Percentiles rank a stretch among this genome's conserved stretches.
phyloP scores from a whole-genome alignment of 2,113 vertebrate species.

The Chionodraco myersi region DNA sequence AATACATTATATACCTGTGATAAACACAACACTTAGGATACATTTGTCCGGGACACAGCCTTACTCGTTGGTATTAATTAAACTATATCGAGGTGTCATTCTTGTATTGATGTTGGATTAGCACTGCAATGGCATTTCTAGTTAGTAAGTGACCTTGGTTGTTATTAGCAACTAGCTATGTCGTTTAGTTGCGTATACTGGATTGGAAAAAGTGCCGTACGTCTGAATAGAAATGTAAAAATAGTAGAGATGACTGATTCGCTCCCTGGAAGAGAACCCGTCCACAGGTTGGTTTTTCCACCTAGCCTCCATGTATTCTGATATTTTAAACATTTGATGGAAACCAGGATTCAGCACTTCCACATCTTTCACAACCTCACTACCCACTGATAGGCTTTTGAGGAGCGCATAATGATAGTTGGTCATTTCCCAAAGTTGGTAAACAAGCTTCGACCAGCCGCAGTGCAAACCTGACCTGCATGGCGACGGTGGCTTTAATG shows the following conservation, averaged over 20 bases:
- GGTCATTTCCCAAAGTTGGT: constrained; percentile 24
- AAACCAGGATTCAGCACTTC: fast-evolving
- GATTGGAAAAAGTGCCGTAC: not conserved
- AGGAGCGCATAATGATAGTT: not conserved
- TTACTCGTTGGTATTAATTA: not conserved
- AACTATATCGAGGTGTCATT: not conserved
- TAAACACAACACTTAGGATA: no score
- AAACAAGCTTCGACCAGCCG: constrained; percentile 7
- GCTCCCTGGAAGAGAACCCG: not conserved
- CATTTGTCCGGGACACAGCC: not conserved
- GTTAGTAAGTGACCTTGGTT: not conserved
- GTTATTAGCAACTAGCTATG: not conserved
- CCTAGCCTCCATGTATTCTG: not conserved
- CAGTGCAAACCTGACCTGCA: constrained; percentile 11
- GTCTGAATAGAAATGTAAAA: not conserved
- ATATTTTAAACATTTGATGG: not conserved
- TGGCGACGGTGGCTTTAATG: not conserved
- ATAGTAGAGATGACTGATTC: not conserved
- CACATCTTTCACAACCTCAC: not conserved
- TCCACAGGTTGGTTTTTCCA: not conserved
- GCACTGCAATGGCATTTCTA: not conserved
- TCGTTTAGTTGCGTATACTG: not conserved
- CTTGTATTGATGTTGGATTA: not conserved
- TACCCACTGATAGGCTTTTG: not conserved
- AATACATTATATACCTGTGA: no score